phyloP scores from a whole-genome alignment of 2,113 vertebrate species.

The Odobenus rosmarus region DNA sequence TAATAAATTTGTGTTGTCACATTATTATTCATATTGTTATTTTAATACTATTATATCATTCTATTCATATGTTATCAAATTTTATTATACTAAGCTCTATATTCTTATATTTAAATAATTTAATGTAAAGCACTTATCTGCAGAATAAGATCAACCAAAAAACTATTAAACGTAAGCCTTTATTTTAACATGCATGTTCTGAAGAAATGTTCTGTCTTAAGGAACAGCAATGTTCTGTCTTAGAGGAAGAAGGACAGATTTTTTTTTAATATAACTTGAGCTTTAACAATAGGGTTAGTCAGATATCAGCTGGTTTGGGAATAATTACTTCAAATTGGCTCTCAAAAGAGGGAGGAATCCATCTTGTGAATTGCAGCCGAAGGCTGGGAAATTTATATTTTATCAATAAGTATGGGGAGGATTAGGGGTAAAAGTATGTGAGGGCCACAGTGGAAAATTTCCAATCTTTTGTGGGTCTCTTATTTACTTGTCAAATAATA shows the following conservation, averaged over 20 bases:
- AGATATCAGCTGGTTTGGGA: background rate
- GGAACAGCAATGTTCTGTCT: background rate
- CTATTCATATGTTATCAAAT: background rate
- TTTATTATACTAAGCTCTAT: background rate
- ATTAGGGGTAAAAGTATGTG: background rate
- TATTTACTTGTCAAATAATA: background rate
- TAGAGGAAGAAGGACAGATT: background rate
- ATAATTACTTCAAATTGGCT: background rate
- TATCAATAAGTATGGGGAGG: background rate
- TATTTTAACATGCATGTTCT: background rate
- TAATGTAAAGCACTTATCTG: background rate
- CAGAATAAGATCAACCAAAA: background rate
- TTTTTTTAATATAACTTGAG: background rate
- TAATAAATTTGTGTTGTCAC: background rate
- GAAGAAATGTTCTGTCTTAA: background rate
- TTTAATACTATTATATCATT: background rate
- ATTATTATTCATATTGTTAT: background rate
- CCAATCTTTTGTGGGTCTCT: background rate
- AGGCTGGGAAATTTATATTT: background rate
- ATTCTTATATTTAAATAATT: background rate
- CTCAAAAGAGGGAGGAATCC: background rate
- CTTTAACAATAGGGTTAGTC: background rate
- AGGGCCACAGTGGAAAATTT: background rate
- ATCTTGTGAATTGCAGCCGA: background rate
- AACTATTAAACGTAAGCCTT: background rate